Percentiles rank a stretch among this genome's conserved stretches.
Evolutionary conservation across 2,113 vertebrate species (phyloP).

Genomic region (Oceanodroma tethys): DNA sequence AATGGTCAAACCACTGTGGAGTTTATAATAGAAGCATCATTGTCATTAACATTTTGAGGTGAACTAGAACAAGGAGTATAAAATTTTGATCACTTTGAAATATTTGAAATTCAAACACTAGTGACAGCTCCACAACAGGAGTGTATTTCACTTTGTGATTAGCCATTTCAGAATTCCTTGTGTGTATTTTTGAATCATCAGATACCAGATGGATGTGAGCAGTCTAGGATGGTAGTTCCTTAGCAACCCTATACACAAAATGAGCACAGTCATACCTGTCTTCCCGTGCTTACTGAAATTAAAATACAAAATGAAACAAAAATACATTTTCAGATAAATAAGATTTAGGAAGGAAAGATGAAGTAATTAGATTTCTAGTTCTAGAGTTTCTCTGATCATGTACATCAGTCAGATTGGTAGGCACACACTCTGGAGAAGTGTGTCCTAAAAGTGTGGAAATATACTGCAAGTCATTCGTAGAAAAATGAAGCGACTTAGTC

Average conservation of each 20-base stretch:
- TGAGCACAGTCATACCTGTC: not conserved
- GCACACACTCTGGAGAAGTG: not conserved
- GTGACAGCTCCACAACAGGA: not conserved
- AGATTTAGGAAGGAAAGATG: not conserved
- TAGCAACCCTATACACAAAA: not conserved
- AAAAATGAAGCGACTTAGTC: not conserved
- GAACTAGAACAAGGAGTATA: not conserved
- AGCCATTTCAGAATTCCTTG: not conserved
- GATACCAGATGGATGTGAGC: not conserved
- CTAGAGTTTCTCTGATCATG: not conserved
- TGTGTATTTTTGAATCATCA: not conserved
- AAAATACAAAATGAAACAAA: not conserved
- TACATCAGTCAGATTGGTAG: not conserved
- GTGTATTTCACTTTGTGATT: not conserved
- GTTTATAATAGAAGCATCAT: not conserved
- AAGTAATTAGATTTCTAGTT: not conserved
- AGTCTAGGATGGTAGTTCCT: not conserved
- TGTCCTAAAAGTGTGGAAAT: not conserved
- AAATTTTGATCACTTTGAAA: not conserved
- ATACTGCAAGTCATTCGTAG: not conserved
- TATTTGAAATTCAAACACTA: not conserved
- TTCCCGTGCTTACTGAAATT: not conserved
- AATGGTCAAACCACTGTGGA: not conserved
- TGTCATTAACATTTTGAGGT: not conserved
- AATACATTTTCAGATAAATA: not conserved